Conservation (phyloP, 1,140 invertebrate genomes). For the Drosophila busckii region DNA sequence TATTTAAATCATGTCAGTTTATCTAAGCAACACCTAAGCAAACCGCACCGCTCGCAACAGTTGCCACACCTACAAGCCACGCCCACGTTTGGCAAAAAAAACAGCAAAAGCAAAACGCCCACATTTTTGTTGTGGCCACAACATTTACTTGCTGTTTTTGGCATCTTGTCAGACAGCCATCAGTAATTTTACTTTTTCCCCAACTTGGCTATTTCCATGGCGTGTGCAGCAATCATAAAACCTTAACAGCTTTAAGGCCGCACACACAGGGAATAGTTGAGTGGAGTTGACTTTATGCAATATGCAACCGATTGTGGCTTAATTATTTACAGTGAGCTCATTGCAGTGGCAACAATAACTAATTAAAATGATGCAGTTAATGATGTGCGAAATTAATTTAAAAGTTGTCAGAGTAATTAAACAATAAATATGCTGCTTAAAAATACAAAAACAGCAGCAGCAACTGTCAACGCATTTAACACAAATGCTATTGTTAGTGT, state of each 20-base stretch:
- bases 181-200: constrained; percentile 14
- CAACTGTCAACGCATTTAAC: constrained; percentile 39
- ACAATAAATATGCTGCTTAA: constrained; percentile 57
- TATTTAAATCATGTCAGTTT: constrained; percentile 76
- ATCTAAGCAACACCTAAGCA: constrained; percentile 55
- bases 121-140: constrained; percentile 38
- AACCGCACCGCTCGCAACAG: constrained; percentile 45
- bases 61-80: constrained; percentile 56
- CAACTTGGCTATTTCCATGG: constrained; percentile 55
- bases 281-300: too few relatives aligned
- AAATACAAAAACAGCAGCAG: constrained; percentile 25
- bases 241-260: too few relatives aligned
- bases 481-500: too few relatives aligned
- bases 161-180: constrained; percentile 68
- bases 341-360: constrained; percentile 26
- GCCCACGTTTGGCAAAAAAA: constrained; percentile 7
- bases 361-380: constrained; percentile 55
- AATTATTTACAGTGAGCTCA: constrained; percentile 2
- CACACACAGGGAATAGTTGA: too few relatives aligned
- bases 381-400: constrained; percentile 43
- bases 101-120: not conserved
- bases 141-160: constrained; percentile 57
- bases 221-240: constrained; percentile 44
- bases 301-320: too few relatives aligned
- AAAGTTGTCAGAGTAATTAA: constrained; percentile 58